Evolutionary conservation across 1,140 invertebrate species (phyloP), one percentile per base, ranked within the genome.

Genomic region (Drosophila lowei): DNA sequence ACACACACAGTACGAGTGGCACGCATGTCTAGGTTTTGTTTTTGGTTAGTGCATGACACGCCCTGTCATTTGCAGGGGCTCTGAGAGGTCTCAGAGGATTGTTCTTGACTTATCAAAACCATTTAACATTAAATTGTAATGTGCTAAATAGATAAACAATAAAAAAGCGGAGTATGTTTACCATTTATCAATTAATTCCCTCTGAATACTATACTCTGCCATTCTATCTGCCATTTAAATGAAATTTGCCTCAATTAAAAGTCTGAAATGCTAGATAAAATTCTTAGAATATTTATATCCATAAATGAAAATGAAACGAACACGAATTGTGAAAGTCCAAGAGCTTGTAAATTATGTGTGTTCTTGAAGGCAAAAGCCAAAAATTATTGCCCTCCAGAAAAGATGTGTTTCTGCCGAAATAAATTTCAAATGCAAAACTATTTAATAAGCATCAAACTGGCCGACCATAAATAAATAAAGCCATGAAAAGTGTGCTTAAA

Each of bases 401-500:
- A 54, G 66, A 28, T 46, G 46, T 50, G 65, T 54, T 65, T 21
- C 49, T 38, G 30, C 47, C 38, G 58, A 64, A 79, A 84, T 84
- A 85, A 85, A 84, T 84, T 79, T 63, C 34, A 34, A 75, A 79
- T 68, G 80, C 79, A 84, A 68, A 68, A 84, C 79, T 84, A 85
- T 84, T 84, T 84, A 84, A 84, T 86, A 84, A 86, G 80, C 81
- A 80, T 86, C 77, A 84, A 79, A 65, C 65, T 56, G 47, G 41
- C 47, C 60, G 50, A 74, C 67, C 63, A 84, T 84, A 84, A 84
- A 84, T 84, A 84, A 84, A 84, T 86, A 85, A 72, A 59, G 65
- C 60, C 81, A 67, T 61, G 60, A 58, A 65, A 65, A 63, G 57
- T 60, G 57, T 54, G 55, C 43, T 48, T 6, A 54, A 57, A 44